Base-by-base conservation (phyloP, 2,888 invertebrate genomes). In the Esperia sulphurella region DNA sequence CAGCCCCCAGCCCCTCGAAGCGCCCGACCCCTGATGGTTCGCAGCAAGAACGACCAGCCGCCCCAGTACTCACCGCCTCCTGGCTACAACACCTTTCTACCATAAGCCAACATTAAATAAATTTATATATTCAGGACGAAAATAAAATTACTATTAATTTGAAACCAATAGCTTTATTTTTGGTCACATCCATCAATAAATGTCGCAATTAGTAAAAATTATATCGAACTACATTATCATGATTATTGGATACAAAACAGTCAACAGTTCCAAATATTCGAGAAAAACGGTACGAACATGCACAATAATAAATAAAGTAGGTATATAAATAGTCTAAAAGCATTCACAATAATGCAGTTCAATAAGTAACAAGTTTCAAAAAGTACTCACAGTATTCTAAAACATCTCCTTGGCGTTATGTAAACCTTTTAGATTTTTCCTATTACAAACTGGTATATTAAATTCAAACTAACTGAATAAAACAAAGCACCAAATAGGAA, bases 41-140 rank as follows among this genome's bases (percentile, higher is more conserved):
- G 73, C 0, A 49, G 77, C 0, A 82, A 75, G 50, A 41, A 38
- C 54, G n/a, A 10, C 13, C 66, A 74, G 38, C 85, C 83, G 0
- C 84, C 86, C 0, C 78, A 82, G 37, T 87, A 88, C 50, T 81
- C 83, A 0, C 87, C 88, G 0, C 88, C 89, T 0, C 87, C 88
- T 0, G 79, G 81, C 0, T 89, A 88, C 52, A 74, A 73, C 4
- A 70, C 78, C 8, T 88, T 79, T 50, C 67, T 89, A 50, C 89
- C 87, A 2, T 88, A 72, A 37, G 5, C 21, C 21, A 21, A 21
- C 21, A 21, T 21, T 21, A 21, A 2, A 5, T 5, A 2, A 5
- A 21, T 3, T 21, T 21, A 21, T 21, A 5, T 3, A 21, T 21
- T 21, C 21, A 21, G 2, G 2, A 21, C 5, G 2, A 21, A 21